Conservation (phyloP, 1,140 invertebrate species). For the Metopolophium dirhodum region DNA sequence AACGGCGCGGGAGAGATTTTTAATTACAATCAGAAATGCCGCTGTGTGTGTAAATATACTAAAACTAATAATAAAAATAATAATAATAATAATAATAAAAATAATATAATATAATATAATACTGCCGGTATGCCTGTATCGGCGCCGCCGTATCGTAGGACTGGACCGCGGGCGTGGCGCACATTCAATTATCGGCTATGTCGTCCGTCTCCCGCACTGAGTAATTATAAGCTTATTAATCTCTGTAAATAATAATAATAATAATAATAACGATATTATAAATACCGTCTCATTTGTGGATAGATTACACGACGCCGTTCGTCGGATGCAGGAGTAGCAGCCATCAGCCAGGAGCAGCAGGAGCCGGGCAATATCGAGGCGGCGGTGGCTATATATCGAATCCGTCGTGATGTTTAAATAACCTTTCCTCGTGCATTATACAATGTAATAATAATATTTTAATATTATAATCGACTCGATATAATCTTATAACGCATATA, state of each 20-base stretch:
- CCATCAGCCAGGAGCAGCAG: neutral
- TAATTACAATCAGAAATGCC: neutral
- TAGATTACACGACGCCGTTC: neutral
- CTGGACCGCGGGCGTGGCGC: neutral
- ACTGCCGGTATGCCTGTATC: neutral
- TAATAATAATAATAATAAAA: neutral
- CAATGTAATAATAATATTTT: neutral
- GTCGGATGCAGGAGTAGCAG: neutral
- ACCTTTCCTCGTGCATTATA: neutral
- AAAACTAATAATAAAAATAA: neutral
- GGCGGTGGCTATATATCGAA: neutral
- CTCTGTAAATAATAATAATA: slow-evolving; percentile 42
- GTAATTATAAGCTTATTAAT: slow-evolving; percentile 55
- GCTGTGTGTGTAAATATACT: neutral
- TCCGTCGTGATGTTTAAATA: slow-evolving; percentile 5
- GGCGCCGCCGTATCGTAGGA: neutral
- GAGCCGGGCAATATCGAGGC: neutral
- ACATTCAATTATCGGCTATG: slow-evolving; percentile 19
- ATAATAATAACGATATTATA: neutral
- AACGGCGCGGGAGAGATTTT: neutral
- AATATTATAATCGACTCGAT: neutral
- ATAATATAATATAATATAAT: too few species aligned
- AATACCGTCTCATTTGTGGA: neutral
- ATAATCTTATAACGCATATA: neutral
- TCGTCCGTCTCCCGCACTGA: neutral